Conservation (phyloP, 1,140 invertebrate species). For the Mycetomoellerius zeteki region DNA sequence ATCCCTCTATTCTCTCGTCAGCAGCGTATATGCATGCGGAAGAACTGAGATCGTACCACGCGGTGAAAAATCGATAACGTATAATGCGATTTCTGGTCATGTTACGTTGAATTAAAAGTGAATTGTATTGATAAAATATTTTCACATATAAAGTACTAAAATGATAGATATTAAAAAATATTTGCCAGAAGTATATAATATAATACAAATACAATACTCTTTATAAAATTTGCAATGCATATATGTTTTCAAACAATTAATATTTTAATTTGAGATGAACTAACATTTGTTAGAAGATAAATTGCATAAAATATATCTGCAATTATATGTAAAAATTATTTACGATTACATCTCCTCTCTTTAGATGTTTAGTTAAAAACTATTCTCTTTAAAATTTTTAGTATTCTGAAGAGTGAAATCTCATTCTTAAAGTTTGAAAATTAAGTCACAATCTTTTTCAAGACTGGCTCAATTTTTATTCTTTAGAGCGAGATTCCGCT, state of each 20-base stretch:
- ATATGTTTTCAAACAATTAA: neutral
- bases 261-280: neutral
- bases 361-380: neutral
- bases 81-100: neutral
- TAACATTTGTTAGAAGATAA: neutral
- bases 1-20: constrained; percentile 9
- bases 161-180: neutral
- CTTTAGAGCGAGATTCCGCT: too few relatives aligned
- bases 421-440: too few relatives aligned
- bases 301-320: neutral
- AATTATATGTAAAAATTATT: neutral
- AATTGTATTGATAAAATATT: neutral
- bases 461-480: too few relatives aligned
- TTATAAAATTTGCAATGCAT: neutral
- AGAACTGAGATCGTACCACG: constrained; percentile 3
- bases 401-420: too few relatives aligned
- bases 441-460: too few relatives aligned
- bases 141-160: neutral
- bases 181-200: neutral
- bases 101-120: neutral
- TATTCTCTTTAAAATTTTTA: too few relatives aligned
- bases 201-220: neutral
- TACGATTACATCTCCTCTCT: neutral
- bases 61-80: constrained; percentile 59
- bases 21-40: neutral